phyloP scores from a whole-genome alignment of 2,888 invertebrate species.

The Coelinius sp. region DNA sequence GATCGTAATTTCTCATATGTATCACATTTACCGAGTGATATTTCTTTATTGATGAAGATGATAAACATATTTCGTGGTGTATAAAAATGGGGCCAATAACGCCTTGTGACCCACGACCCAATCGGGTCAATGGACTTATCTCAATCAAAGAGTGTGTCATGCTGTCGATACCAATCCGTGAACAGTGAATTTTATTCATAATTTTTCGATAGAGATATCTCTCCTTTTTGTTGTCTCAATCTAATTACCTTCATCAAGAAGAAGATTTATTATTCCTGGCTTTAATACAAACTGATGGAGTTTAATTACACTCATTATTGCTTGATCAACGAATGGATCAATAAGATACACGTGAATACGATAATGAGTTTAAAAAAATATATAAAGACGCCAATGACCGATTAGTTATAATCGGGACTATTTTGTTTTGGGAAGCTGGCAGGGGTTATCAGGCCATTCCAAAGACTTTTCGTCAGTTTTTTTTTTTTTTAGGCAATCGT shows the following conservation, averaged over 20 bases:
- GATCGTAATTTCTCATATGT: not conserved
- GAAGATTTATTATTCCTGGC: not conserved
- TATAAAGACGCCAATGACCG: conserved; percentile 32
- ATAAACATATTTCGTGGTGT: not conserved
- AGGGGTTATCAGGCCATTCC: conserved; percentile 10
- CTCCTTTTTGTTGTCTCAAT: not conserved
- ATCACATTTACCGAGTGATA: not conserved
- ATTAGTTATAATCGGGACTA: conserved; percentile 18
- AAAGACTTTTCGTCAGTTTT: not conserved
- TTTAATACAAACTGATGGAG: not conserved
- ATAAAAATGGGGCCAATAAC: conserved; percentile 26
- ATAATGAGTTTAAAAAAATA: conserved; percentile 21
- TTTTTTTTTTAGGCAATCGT: conserved; percentile 3
- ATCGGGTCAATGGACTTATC: conserved; percentile 30
- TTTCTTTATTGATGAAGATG: not conserved
- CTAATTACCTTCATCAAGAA: not conserved
- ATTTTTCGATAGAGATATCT: not conserved
- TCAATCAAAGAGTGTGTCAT: conserved; percentile 21
- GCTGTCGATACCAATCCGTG: not conserved
- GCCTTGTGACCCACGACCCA: conserved; percentile 34
- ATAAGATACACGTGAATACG: conserved; percentile 19
- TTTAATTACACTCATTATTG: not conserved
- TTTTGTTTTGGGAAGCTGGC: conserved; percentile 2
- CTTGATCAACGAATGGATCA: conserved; percentile 8
- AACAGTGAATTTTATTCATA: not conserved